Percentiles rank a stretch among this genome's conserved stretches.
Conservation (phyloP, 2,797 vertebrate species). For the Ataeniobius toweri region DNA sequence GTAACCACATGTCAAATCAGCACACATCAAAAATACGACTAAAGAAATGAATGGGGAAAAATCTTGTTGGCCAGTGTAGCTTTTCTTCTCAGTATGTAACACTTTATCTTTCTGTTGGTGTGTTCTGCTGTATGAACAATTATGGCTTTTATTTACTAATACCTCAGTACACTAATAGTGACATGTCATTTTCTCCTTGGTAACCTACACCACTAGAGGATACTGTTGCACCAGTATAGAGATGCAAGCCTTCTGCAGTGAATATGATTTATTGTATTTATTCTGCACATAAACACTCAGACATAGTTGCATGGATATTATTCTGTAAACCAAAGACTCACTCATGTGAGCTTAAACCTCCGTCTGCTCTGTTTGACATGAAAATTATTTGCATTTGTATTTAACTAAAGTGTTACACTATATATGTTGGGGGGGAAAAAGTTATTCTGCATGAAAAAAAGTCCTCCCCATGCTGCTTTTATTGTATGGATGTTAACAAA, state of each 20-base stretch:
- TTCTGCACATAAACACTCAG: slow-evolving; percentile 20
- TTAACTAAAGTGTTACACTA: neutral
- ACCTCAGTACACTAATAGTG: slow-evolving; percentile 31
- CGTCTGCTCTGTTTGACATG: slow-evolving; percentile 26
- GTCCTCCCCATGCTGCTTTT: slow-evolving; percentile 1
- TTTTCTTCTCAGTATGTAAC: slow-evolving; percentile 19
- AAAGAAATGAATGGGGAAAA: slow-evolving; percentile 10
- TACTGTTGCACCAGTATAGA: slow-evolving; percentile 52
- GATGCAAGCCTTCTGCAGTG: slow-evolving; percentile 13
- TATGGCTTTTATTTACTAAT: slow-evolving; percentile 12
- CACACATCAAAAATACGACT: neutral
- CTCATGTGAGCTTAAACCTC: slow-evolving; percentile 26
- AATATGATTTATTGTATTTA: slow-evolving; percentile 22
- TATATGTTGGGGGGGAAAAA: neutral
- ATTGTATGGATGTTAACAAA: slow-evolving; percentile 8
- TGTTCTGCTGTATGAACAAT: slow-evolving; percentile 15
- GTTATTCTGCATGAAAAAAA: neutral
- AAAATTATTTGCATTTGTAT: slow-evolving; percentile 8
- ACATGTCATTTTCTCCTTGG: slow-evolving; percentile 47
- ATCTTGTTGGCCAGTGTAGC: slow-evolving; percentile 20
- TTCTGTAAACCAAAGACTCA: neutral
- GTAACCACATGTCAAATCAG: slow-evolving; percentile 33
- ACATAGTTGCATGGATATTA: slow-evolving; percentile 15
- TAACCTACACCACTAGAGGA: slow-evolving; percentile 62
- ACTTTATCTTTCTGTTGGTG: slow-evolving; percentile 49